Evolutionary conservation across 2,113 vertebrate genomes (phyloP).

Genomic region (Pseudonaja textilis): DNA sequence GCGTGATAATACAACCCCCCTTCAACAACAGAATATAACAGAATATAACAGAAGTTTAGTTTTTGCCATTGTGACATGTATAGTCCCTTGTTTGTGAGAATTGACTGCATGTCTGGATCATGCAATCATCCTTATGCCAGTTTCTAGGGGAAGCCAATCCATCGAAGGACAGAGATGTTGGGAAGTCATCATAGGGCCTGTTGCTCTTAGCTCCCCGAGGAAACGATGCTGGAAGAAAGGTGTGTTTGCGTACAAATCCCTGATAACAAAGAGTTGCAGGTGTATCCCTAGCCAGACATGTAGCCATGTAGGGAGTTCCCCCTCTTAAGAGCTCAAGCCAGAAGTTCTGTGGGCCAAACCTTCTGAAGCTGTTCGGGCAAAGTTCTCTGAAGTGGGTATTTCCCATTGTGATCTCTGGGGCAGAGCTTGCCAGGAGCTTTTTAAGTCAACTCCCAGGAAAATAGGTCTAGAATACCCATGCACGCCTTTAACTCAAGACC

Average conservation of each 20-base stretch:
- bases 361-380: not conserved
- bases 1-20: not conserved
- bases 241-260: not conserved
- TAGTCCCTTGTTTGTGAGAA: not conserved
- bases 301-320: not conserved
- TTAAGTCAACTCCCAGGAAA: not conserved
- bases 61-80: not conserved
- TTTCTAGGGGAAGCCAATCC: not conserved
- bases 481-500: not conserved
- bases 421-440: not conserved
- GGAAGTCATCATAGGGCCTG: not conserved
- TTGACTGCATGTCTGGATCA: not conserved
- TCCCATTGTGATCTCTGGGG: not conserved
- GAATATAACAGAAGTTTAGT: not conserved
- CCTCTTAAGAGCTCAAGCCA: not conserved
- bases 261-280: not conserved
- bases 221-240: not conserved
- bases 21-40: fast-evolving
- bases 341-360: not conserved
- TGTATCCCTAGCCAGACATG: not conserved
- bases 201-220: not conserved
- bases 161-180: not conserved
- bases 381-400: not conserved
- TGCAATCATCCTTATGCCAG: not conserved
- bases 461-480: not conserved